Evolutionary conservation across 2,113 vertebrate species (phyloP), one percentile per base, ranked within the genome.

Genomic region (Muscicapa adusta): DNA sequence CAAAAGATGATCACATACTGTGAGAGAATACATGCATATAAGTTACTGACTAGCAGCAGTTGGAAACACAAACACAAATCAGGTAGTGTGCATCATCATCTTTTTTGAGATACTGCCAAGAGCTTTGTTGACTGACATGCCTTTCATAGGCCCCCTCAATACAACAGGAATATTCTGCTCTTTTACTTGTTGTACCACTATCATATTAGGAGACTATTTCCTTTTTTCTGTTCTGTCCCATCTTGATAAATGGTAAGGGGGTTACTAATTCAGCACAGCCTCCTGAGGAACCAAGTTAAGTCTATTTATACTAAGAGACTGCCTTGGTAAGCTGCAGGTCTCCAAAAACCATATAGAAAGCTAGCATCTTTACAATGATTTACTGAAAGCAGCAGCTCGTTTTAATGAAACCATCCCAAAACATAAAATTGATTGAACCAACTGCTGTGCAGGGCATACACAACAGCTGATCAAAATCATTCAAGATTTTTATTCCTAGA

Each of bases 331-430:
- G 68, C 58, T 90, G 43, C 61, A 84, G 45, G 42, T 57, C 74
- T 42, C 72, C 60, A 18, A 93, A 97, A 94, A 76, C 47, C 77
- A 95, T 43, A 58, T 57, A 92, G 78, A 81, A 96, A 96, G 62
- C 78, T 93, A 92, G 88, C 53, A 94, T 97, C 96, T 92, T 98
- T 97, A 96, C 91, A 91, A 72, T 97, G 97, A 98, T 98, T 97
- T 97, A 98, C 74, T 92, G 94, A 97, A 97, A 97, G 94, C 97
- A 97, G 95, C 97, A 98, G 97, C 88, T 97, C 91, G 10, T 97
- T 98, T 98, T 98, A 98, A 98, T 98, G 98, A 98, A 97, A 96
- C 93, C 93, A 97, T 96, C 95, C 83, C 88, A 94, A 98, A 98
- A 97, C 97, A 97, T 97, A 97, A 98, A 98, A 97, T 89, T 98